phyloP scores from a whole-genome alignment of 1,140 invertebrate species.

The Drosophila yakuba region DNA sequence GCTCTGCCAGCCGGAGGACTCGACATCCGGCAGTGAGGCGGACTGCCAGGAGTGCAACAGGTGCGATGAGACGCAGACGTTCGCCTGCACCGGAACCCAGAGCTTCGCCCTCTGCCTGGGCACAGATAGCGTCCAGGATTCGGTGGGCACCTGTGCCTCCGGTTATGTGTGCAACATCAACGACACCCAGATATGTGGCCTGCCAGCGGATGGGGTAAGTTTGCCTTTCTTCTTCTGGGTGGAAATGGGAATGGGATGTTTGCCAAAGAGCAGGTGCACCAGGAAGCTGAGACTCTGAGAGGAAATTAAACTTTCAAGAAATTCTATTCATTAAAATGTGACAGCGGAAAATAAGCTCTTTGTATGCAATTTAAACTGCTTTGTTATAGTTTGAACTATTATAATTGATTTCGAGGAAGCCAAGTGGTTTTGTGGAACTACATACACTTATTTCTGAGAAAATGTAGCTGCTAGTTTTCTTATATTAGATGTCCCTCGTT shows the following conservation, averaged over 20 bases:
- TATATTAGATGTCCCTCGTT: too few relatives aligned
- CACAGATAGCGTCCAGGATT: constrained; percentile 35
- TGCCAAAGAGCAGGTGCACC: background rate
- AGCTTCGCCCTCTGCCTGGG: constrained; percentile 73
- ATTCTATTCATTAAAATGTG: background rate
- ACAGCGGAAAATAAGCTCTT: background rate
- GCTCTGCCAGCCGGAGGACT: constrained; percentile 40
- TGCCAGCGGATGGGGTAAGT: constrained; percentile 47
- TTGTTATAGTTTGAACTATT: too few relatives aligned
- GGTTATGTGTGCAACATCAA: constrained; percentile 67
- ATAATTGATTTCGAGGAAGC: too few relatives aligned
- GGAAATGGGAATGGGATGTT: constrained; percentile 3
- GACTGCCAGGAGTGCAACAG: constrained; percentile 69
- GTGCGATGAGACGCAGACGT: constrained; percentile 60
- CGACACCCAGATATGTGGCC: constrained; percentile 58
- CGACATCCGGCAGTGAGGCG: background rate
- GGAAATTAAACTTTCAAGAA: constrained; percentile 13
- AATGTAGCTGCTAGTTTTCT: too few relatives aligned
- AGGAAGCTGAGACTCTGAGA: background rate
- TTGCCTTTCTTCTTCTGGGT: background rate
- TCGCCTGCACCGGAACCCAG: constrained; percentile 70
- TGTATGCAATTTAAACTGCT: background rate
- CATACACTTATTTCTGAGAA: too few relatives aligned
- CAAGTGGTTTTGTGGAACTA: too few relatives aligned
- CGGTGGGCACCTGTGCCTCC: constrained; percentile 50